Conservation (phyloP, 92 coral and sea anemone genomes). For the Porites lobata region DNA sequence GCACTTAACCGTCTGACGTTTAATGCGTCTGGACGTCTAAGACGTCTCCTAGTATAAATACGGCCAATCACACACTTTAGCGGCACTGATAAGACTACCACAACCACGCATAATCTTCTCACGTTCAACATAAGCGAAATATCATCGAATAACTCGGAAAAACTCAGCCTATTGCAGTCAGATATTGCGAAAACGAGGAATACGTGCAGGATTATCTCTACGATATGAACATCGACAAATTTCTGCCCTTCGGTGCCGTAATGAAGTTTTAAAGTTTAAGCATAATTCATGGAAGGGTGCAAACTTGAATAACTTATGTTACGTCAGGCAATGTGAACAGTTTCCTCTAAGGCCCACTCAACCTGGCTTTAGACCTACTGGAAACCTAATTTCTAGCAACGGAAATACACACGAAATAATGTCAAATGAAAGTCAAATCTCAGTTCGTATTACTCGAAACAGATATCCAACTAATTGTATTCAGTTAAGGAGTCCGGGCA, state of each 20-base stretch:
- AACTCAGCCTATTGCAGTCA: neutral
- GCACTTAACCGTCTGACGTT: too few relatives aligned
- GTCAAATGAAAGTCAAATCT: slow-evolving; percentile 9
- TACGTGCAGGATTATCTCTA: slow-evolving; percentile 28
- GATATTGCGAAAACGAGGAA: slow-evolving; percentile 22
- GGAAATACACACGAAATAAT: slow-evolving; percentile 6
- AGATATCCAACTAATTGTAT: neutral
- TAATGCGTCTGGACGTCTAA: too few relatives aligned
- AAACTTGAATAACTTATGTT: slow-evolving; percentile 21
- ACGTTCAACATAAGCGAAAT: too few relatives aligned
- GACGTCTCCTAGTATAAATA: too few relatives aligned
- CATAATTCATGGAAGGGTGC: slow-evolving; percentile 8
- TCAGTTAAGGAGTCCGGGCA: neutral
- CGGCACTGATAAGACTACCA: too few relatives aligned
- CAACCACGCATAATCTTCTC: too few relatives aligned
- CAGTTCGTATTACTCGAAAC: slow-evolving; percentile 9
- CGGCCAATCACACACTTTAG: too few relatives aligned
- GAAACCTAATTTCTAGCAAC: neutral
- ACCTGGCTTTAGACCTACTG: neutral
- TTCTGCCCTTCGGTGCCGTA: neutral
- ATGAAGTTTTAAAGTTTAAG: neutral
- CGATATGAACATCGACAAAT: slow-evolving; percentile 10
- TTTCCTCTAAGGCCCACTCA: neutral
- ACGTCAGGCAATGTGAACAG: slow-evolving; percentile 16
- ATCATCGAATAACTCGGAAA: too few relatives aligned